phyloP scores from a whole-genome alignment of 1,140 invertebrate species.

The Ylistrum balloti region DNA sequence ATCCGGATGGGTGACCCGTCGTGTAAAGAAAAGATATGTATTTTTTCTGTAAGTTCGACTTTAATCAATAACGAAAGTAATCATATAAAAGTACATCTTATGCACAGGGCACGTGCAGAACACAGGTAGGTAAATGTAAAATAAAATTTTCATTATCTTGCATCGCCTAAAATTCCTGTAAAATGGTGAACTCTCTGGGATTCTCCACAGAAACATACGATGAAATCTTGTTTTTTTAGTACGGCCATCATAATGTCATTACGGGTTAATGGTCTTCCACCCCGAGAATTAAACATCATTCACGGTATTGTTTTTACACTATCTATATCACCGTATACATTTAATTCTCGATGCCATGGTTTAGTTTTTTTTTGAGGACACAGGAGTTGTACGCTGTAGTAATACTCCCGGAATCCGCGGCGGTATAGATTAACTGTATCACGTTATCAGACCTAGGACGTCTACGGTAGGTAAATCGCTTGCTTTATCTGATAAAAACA shows the following conservation, averaged over 20 bases:
- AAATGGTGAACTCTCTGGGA: conserved; percentile 5
- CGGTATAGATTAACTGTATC: neutral
- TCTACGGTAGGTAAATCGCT: neutral
- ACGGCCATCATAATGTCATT: conserved; percentile 33
- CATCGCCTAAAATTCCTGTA: neutral
- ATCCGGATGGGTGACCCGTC: conserved; percentile 21
- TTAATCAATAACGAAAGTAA: conserved; percentile 30
- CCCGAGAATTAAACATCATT: conserved; percentile 32
- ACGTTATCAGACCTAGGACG: neutral
- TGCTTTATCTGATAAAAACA: neutral
- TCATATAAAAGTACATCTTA: conserved; percentile 7
- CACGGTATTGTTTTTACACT: conserved; percentile 10
- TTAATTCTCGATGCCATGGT: conserved; percentile 33
- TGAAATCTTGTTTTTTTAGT: neutral
- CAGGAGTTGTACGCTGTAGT: neutral
- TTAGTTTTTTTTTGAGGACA: conserved; percentile 40
- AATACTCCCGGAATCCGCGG: neutral
- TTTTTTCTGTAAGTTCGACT: neutral
- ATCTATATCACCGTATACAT: conserved; percentile 9
- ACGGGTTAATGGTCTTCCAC: conserved; percentile 15
- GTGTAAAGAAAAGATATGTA: neutral
- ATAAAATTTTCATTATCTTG: neutral
- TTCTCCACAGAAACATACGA: neutral
- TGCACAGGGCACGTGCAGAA: conserved; percentile 14
- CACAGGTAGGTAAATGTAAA: conserved; percentile 20